Percentiles rank a stretch among this genome's conserved stretches.
These are phyloP conservation scores for Parnassius mnemosyne DNA, from an alignment of 2,888 invertebrate genomes.

Conservation along the genomic window DNA sequence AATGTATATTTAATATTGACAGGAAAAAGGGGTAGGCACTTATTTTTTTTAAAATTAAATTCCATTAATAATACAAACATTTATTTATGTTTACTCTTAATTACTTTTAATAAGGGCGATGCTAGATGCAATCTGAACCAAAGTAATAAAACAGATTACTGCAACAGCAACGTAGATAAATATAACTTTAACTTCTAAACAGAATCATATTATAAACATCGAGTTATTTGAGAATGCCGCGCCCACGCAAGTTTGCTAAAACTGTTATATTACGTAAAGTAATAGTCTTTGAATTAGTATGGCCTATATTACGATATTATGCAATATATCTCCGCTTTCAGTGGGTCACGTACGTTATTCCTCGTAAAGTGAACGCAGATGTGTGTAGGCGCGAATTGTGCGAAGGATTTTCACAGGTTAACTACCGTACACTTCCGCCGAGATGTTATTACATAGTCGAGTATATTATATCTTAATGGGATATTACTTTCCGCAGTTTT, in stretches of 20 bases:
- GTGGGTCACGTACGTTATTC: conserved; percentile 25
- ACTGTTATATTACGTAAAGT: conserved; percentile 26
- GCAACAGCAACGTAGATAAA: not conserved
- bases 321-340: conserved; percentile 26
- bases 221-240: conserved; percentile 22
- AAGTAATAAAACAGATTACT: too few relatives aligned
- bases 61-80: too few relatives aligned
- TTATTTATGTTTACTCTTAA: too few relatives aligned
- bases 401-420: conserved; percentile 31
- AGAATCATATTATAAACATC: conserved; percentile 17
- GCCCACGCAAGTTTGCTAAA: conserved; percentile 23
- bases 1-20: too few relatives aligned
- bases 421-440: conserved; percentile 13
- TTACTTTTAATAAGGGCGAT: too few relatives aligned
- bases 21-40: too few relatives aligned
- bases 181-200: not conserved
- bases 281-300: conserved; percentile 26
- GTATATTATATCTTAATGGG: too few relatives aligned
- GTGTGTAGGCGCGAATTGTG: conserved; percentile 23
- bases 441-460: not conserved
- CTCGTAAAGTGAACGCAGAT: conserved; percentile 20
- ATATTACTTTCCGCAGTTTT: too few relatives aligned
- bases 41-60: too few relatives aligned
- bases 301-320: conserved; percentile 26
- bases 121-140: too few relatives aligned